Evolutionary conservation across 1,140 invertebrate genomes (phyloP).

Genomic region (Hycleus phaleratus): DNA sequence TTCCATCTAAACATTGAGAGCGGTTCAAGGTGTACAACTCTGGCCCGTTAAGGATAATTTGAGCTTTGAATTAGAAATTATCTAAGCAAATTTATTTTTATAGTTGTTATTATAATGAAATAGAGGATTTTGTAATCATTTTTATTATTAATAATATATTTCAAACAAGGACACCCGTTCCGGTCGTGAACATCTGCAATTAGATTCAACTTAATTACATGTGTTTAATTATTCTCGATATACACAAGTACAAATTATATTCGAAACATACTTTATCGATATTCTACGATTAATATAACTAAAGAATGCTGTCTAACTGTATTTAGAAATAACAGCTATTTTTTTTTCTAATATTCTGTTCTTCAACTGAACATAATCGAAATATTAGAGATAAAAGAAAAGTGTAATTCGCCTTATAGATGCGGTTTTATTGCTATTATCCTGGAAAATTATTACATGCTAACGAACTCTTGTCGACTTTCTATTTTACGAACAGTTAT

Average conservation of each 20-base stretch:
- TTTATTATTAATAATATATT: neutral
- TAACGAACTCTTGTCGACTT: neutral
- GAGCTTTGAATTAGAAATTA: neutral
- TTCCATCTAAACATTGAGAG: too few species aligned
- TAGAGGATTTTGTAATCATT: too few species aligned
- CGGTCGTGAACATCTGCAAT: constrained; percentile 4
- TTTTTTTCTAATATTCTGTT: too few species aligned
- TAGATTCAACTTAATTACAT: neutral
- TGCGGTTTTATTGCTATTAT: neutral
- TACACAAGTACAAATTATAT: too few species aligned
- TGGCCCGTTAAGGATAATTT: neutral
- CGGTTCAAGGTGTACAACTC: neutral
- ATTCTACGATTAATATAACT: too few species aligned
- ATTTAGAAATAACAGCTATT: too few species aligned
- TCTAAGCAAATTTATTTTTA: too few species aligned
- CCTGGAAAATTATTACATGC: neutral
- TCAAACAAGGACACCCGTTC: constrained; percentile 13
- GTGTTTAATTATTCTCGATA: neutral
- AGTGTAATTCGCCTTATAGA: too few species aligned
- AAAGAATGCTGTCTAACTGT: too few species aligned
- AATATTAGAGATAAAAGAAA: too few species aligned
- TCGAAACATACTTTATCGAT: too few species aligned
- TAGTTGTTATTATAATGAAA: too few species aligned
- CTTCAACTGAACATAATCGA: neutral
- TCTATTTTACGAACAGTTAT: neutral